These are phyloP conservation scores for Sinocyclocheilus rhinocerous DNA, from an alignment of 2,113 vertebrate genomes.

Conservation along the genomic window DNA sequence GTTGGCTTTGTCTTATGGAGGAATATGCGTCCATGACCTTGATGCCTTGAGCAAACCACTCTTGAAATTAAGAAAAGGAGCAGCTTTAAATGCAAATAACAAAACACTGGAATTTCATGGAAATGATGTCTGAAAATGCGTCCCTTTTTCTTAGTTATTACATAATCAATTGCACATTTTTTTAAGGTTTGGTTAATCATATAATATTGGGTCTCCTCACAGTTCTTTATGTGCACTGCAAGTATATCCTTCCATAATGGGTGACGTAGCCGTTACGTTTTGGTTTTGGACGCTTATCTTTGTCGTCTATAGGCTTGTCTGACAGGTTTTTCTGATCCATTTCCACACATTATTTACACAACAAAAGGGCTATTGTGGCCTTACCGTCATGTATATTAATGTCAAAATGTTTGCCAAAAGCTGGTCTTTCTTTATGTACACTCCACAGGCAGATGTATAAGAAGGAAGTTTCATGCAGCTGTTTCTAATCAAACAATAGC, in stretches of 20 bases:
- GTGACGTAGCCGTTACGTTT: background rate
- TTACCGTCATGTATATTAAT: constrained; percentile 30
- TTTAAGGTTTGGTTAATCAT: background rate
- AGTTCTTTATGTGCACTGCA: constrained; percentile 25
- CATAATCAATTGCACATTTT: constrained; percentile 13
- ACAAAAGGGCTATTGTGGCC: constrained; percentile 44
- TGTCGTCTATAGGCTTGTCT: constrained; percentile 2
- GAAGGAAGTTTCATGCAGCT: constrained; percentile 20
- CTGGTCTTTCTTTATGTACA: background rate
- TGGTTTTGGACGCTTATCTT: background rate
- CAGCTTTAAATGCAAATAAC: constrained; percentile 47
- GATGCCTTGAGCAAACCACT: constrained; percentile 44
- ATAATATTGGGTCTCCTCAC: background rate
- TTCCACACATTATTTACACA: constrained; percentile 22
- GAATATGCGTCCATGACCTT: constrained; percentile 9
- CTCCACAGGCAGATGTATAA: background rate
- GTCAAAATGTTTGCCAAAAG: constrained; percentile 42
- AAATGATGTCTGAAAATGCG: background rate
- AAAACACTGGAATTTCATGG: constrained; percentile 46
- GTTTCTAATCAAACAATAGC: constrained; percentile 23
- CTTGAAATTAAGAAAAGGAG: constrained; percentile 31
- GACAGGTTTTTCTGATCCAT: background rate
- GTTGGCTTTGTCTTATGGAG: background rate
- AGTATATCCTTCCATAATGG: background rate
- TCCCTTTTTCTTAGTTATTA: background rate